Evolutionary conservation across 2,113 vertebrate species (phyloP).

Genomic region (Pituophis catenifer): DNA sequence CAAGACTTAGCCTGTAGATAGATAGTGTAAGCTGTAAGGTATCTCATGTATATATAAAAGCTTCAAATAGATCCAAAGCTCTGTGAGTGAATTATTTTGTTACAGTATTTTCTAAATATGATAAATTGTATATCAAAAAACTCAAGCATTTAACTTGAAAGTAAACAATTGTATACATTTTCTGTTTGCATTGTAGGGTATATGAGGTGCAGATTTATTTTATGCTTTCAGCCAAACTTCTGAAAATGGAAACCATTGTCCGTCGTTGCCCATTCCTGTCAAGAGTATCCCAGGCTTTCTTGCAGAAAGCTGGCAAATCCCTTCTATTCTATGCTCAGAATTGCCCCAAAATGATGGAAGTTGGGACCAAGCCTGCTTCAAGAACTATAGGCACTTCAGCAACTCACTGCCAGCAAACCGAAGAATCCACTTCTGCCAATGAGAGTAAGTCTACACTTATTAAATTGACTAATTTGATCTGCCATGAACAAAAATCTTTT

Average conservation of each 20-base stretch:
- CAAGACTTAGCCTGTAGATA: background rate
- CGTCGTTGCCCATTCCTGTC: slow-evolving; percentile 93
- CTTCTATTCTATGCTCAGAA: slow-evolving; percentile 86
- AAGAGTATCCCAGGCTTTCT: slow-evolving; percentile 85
- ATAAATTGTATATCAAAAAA: background rate
- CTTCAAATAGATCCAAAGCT: background rate
- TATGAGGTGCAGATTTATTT: background rate
- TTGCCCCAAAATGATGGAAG: slow-evolving; percentile 95
- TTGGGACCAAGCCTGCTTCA: slow-evolving; percentile 74
- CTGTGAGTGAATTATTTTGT: background rate
- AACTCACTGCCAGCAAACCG: slow-evolving; percentile 73
- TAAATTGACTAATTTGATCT: background rate
- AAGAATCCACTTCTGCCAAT: slow-evolving; percentile 64
- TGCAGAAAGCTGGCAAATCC: slow-evolving; percentile 89
- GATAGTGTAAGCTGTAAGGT: background rate
- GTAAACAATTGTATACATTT: background rate
- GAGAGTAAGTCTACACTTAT: slow-evolving; percentile 69
- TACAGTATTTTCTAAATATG: background rate
- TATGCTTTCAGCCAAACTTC: slow-evolving; percentile 24
- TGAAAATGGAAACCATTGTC: slow-evolving; percentile 86
- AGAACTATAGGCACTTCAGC: slow-evolving; percentile 80
- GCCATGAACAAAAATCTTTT: rapidly evolving
- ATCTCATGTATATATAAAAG: background rate
- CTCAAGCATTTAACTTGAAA: background rate
- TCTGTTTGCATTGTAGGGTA: background rate